A percentile compares a stretch with the other conserved stretches of the same genome.
Evolutionary conservation across 2,888 invertebrate genomes (phyloP).

Genomic region (Bruchidius siliquastri): DNA sequence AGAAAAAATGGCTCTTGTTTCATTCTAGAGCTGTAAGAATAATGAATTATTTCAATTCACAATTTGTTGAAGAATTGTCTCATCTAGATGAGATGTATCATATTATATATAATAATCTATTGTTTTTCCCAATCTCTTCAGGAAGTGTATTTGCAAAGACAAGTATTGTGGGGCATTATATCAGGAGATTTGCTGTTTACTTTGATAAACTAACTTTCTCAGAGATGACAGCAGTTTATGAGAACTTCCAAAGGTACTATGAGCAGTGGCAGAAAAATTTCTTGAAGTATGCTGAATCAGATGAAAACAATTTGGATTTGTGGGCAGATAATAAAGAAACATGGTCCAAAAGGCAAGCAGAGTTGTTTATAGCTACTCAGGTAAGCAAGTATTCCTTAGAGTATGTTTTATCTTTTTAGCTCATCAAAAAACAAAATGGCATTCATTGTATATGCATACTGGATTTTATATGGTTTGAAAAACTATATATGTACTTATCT

Average conservation of each 20-base stretch:
- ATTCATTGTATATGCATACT: too few relatives aligned
- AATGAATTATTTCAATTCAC: too few relatives aligned
- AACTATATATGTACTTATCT: too few relatives aligned
- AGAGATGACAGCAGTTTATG: conserved; percentile 71
- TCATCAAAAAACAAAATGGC: too few relatives aligned
- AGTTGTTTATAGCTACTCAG: conserved; percentile 82
- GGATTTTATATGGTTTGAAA: not conserved
- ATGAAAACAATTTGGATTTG: conserved; percentile 4
- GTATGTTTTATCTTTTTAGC: too few relatives aligned
- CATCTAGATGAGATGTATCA: too few relatives aligned
- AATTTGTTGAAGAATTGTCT: too few relatives aligned
- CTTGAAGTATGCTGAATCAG: conserved; percentile 14
- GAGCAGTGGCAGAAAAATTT: conserved; percentile 26
- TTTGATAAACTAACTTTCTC: conserved; percentile 82
- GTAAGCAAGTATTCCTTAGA: not conserved
- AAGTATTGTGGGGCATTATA: conserved; percentile 70
- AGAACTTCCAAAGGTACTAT: conserved; percentile 67
- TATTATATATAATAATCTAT: too few relatives aligned
- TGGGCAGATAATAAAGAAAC: conserved; percentile 52
- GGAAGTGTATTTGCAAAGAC: conserved; percentile 53
- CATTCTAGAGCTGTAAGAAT: too few relatives aligned
- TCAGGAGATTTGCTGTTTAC: conserved; percentile 74
- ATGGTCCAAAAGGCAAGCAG: conserved; percentile 86
- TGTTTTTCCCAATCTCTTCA: not conserved
- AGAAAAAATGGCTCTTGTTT: too few relatives aligned